Base-by-base conservation (phyloP, 1,140 invertebrate species). In the Drosophila arawakana region DNA sequence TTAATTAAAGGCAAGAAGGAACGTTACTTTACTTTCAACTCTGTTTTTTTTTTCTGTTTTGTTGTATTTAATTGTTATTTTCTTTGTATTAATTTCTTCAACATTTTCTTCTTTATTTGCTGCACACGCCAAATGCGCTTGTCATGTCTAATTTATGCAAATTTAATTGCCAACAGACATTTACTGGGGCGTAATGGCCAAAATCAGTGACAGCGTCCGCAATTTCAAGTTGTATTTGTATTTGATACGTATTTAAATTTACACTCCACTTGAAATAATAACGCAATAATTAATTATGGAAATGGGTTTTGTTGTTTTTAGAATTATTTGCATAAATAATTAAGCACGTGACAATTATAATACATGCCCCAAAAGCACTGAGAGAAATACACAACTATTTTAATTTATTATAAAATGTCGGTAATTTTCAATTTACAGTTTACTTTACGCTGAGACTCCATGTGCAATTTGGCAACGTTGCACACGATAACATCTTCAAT, bases 131-230 rank as follows among this genome's bases (percentile, higher is more conserved):
- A 63, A 73, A 77, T 70, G 70, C 74, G 70, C 46, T 75, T 60
- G 62, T 58, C 61, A 59, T 78, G 50, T 86, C 68, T 79, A 79
- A 85, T 86, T 86, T 86, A 85, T 86, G 82, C 79, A 81, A 85
- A 85, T 82, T 86, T 86, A 79, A 86, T 85, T 85, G 82, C 65
- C 60, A 57, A 67, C 78, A 78, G 78, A 75, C 78, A 76, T 78
- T 81, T 73, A 81, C 47, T 41, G 25, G 25, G n/a, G 62, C 30
- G 21, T 65, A 57, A 25, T 60, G 39, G 57, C 25, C 41, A 34
- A 30, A 44, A 18, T 30, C 18, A 50, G 43, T 13, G 15, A 13
- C 30, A 54, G 21, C 21, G 34, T 8, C 35, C 18, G 3, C 18
- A 18, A 3, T 39, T 11, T n/a, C 15, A 55, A 34, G n/a, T 13